Evolutionary conservation across 1,140 invertebrate genomes (phyloP).

Genomic region (Pentalonia nigronervosa): DNA sequence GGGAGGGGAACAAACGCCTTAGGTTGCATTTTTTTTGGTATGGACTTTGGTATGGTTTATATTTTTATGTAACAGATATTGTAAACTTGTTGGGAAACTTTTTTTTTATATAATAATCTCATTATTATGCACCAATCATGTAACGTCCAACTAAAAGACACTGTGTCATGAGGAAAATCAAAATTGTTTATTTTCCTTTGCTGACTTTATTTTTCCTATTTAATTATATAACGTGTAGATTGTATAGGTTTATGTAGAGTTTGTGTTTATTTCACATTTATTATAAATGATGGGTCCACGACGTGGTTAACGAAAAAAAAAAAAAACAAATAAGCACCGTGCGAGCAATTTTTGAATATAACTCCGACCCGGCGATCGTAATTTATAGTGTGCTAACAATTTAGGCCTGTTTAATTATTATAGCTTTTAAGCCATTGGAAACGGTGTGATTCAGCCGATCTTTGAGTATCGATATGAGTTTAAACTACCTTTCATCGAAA

Average conservation of each 20-base stretch:
- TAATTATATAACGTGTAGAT: background rate
- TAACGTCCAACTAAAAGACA: background rate
- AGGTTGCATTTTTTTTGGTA: background rate
- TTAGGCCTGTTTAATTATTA: background rate
- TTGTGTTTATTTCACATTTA: background rate
- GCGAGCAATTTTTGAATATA: background rate
- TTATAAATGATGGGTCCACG: background rate
- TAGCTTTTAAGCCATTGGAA: too few relatives aligned
- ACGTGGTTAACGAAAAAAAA: background rate
- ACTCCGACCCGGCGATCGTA: background rate
- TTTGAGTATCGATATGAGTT: background rate
- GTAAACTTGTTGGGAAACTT: background rate
- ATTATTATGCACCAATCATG: background rate
- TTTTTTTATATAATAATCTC: background rate
- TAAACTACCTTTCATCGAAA: background rate
- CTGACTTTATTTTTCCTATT: background rate
- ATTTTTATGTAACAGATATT: background rate
- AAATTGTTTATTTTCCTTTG: background rate
- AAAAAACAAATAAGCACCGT: background rate
- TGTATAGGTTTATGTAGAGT: background rate
- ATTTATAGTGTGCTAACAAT: background rate
- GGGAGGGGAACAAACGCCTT: background rate
- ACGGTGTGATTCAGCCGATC: background rate
- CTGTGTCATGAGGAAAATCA: background rate
- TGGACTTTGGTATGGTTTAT: background rate